Conservation (phyloP, 2,888 invertebrate genomes). For the Acanthococcus lagerstroemiae region DNA sequence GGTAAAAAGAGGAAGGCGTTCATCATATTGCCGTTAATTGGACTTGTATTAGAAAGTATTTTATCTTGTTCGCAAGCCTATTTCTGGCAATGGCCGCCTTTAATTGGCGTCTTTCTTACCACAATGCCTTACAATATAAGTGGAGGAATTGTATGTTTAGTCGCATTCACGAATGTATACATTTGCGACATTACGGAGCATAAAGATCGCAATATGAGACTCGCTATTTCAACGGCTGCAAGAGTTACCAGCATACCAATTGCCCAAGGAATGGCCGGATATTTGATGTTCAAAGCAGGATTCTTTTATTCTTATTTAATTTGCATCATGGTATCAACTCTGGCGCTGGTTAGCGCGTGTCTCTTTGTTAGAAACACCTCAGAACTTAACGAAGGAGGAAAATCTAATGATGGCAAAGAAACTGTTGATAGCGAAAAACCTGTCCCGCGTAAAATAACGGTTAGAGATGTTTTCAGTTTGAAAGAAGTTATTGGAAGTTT, state of each 20-base stretch:
- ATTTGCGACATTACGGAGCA: neutral
- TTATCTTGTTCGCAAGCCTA: conserved; percentile 34
- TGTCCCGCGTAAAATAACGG: neutral
- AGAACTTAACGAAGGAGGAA: neutral
- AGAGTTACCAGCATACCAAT: conserved; percentile 18
- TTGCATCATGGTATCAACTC: neutral
- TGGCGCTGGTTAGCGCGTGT: neutral
- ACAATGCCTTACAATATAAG: neutral
- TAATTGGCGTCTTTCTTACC: conserved; percentile 32
- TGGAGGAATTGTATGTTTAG: neutral
- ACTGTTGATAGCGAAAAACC: no score
- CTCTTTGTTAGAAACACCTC: neutral
- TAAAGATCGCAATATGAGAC: conserved; percentile 1
- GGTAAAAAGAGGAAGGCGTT: conserved; percentile 33
- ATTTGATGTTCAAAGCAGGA: conserved; percentile 23
- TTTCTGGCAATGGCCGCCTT: conserved; percentile 35
- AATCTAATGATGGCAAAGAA: no score
- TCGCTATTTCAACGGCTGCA: neutral
- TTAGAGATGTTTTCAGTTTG: neutral
- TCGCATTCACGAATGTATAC: neutral
- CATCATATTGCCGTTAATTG: conserved; percentile 33
- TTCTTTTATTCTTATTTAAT: conserved; percentile 22
- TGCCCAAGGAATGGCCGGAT: conserved; percentile 31
- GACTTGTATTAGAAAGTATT: conserved; percentile 34
- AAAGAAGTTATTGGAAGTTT: neutral